Evolutionary conservation across 1,140 invertebrate genomes (phyloP), one percentile per base, ranked within the genome.

Genomic region (Drosophila malerkotliana): DNA sequence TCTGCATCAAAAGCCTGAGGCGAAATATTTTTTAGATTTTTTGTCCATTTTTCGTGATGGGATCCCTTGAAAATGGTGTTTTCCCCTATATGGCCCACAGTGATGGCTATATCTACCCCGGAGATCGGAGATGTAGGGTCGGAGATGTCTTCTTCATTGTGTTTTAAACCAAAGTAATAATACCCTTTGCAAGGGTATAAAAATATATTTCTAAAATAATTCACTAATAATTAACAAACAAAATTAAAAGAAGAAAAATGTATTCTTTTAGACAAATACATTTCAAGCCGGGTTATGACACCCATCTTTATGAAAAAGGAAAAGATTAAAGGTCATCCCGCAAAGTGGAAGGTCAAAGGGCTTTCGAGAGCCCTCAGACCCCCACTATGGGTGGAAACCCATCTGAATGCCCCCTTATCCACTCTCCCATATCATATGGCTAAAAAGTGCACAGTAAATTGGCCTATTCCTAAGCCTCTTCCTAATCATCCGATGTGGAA

Each of bases 391-490:
- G 1, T 0, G n/a, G 56, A 15, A 58, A 30, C 8, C 24, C 4
- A 37, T 47, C 47, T 37, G 28, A 45, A 28, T 32, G 39, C 54
- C 58, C 24, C 14, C 30, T 34, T 53, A 45, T 21, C 39, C 60
- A 45, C 47, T 45, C 47, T 26, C 21, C 39, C 39, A 47, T 32
- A 64, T 32, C 4, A 6, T 21, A 21, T 21, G 21, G 21, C 21
- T 21, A 21, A 45, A 49, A 47, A 60, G 56, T 39, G 45, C 52
- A 21, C 10, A 30, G 26, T 28, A 45, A 66, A 77, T 64, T 81
- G 54, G 69, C 53, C 66, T 78, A 47, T 58, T 39, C 47, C 30
- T 45, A 9, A 37, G 61, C 67, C 48, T 8, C 45, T 57, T 44
- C 28, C 9, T 49, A 41, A 37, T 45, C 32, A 62, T 32, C 41